These are phyloP conservation scores for Channa maculata DNA, from an alignment of 2,113 vertebrate genomes.

Conservation along the genomic window DNA sequence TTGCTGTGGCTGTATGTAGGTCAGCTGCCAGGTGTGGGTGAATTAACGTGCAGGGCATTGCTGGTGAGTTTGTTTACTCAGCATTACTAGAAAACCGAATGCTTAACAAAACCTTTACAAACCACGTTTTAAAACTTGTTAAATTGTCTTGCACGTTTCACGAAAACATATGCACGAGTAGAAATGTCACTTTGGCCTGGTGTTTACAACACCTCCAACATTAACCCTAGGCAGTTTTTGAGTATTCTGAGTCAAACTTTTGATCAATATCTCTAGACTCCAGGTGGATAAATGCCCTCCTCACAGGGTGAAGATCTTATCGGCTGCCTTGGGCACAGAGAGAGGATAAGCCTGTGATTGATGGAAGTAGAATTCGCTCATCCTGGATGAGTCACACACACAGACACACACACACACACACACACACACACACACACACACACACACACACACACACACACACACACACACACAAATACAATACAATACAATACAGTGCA, in stretches of 20 bases:
- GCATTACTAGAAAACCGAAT: not conserved
- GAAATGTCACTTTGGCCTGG: not conserved
- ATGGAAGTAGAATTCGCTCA: slow-evolving; percentile 57
- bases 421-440: slow-evolving; percentile 14
- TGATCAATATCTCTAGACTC: slow-evolving; percentile 17
- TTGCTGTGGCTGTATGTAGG: not conserved
- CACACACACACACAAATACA: too few species aligned
- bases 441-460: too few species aligned
- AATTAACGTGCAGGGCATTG: not conserved
- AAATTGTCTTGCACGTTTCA: too few species aligned
- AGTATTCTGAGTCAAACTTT: slow-evolving; percentile 1
- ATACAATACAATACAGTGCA: not conserved
- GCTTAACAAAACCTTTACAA: too few species aligned
- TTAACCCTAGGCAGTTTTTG: not conserved
- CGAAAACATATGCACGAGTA: not conserved
- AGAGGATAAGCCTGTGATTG: slow-evolving; percentile 44
- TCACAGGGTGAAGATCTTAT: slow-evolving; percentile 34
- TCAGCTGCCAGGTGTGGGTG: not conserved
- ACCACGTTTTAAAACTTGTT: too few species aligned
- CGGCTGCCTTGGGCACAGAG: slow-evolving; percentile 36
- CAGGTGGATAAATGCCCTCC: slow-evolving; percentile 30
- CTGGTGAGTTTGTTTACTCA: not conserved
- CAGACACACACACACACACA: slow-evolving; percentile 15
- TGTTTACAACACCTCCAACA: not conserved
- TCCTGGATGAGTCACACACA: slow-evolving; percentile 57